These are phyloP conservation scores for Thaumatotibia leucotreta DNA, from an alignment of 1,140 invertebrate species.

Conservation along the genomic window DNA sequence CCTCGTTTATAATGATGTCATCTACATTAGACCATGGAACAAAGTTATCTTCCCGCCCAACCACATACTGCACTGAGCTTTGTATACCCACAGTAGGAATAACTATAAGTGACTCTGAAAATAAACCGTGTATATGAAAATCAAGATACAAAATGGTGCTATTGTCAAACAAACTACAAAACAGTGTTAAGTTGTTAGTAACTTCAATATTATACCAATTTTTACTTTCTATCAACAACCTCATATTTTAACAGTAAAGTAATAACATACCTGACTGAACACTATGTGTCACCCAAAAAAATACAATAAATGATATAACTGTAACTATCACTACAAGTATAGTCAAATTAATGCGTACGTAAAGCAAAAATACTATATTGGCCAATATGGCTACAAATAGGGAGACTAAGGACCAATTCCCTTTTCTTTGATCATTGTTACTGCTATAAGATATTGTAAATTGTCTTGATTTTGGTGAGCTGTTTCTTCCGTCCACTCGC, in stretches of 20 bases:
- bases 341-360: slow-evolving; percentile 51
- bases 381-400: slow-evolving; percentile 54
- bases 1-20: slow-evolving; percentile 69
- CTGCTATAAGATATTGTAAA: slow-evolving; percentile 52
- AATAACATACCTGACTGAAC: slow-evolving; percentile 54
- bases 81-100: slow-evolving; percentile 65
- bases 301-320: slow-evolving; percentile 50
- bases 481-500: slow-evolving; percentile 37
- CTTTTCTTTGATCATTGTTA: slow-evolving; percentile 42
- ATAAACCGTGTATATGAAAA: too few relatives aligned
- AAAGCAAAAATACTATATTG: slow-evolving; percentile 50
- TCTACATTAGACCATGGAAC: slow-evolving; percentile 59
- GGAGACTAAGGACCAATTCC: slow-evolving; percentile 41
- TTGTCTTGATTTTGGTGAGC: slow-evolving; percentile 43
- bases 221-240: too few relatives aligned
- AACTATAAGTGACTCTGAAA: slow-evolving; percentile 58
- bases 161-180: too few relatives aligned
- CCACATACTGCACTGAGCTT: slow-evolving; percentile 61
- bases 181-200: too few relatives aligned
- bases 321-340: slow-evolving; percentile 47
- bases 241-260: too few relatives aligned
- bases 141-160: too few relatives aligned
- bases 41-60: slow-evolving; percentile 54
- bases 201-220: too few relatives aligned
- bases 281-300: slow-evolving; percentile 64